Percentiles rank a stretch among this genome's conserved stretches.
Conservation (phyloP, 2,888 invertebrate species). For the Ligdia adustata region DNA sequence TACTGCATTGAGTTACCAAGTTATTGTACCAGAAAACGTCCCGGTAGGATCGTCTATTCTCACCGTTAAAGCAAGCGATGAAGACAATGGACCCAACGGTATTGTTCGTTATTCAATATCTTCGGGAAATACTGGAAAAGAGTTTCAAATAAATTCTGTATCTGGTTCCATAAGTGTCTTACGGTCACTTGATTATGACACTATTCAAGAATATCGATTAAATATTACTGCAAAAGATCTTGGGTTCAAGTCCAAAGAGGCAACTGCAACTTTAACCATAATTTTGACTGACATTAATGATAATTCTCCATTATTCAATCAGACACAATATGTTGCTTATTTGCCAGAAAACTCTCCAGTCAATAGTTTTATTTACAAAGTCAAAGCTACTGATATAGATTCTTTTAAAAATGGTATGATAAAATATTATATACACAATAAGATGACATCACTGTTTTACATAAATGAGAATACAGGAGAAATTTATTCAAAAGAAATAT, state of each 20-base stretch:
- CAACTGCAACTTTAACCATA: slow-evolving; percentile 92
- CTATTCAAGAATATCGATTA: slow-evolving; percentile 91
- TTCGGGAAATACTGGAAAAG: slow-evolving; percentile 91
- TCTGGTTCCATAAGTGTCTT: slow-evolving; percentile 92
- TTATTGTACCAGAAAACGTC: slow-evolving; percentile 96
- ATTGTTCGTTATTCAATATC: slow-evolving; percentile 93
- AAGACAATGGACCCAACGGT: slow-evolving; percentile 95
- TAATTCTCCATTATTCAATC: slow-evolving; percentile 94
- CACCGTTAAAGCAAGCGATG: slow-evolving; percentile 93
- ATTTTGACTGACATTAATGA: slow-evolving; percentile 97
- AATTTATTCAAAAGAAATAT: slow-evolving; percentile 89
- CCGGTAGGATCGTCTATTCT: slow-evolving; percentile 93
- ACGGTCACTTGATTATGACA: slow-evolving; percentile 93
- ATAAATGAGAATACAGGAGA: slow-evolving; percentile 91
- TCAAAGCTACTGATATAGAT: slow-evolving; percentile 92
- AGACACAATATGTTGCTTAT: slow-evolving; percentile 89
- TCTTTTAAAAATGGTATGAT: slow-evolving; percentile 94
- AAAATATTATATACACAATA: slow-evolving; percentile 91
- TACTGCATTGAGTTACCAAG: slow-evolving; percentile 93
- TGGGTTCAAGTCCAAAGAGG: slow-evolving; percentile 90
- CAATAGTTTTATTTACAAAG: slow-evolving; percentile 89
- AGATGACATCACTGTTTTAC: slow-evolving; percentile 89
- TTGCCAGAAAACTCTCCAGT: slow-evolving; percentile 92
- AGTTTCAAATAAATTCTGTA: slow-evolving; percentile 90
- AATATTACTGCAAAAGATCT: slow-evolving; percentile 95